phyloP scores from a whole-genome alignment of 1,140 invertebrate genomes.

The Anthonomus grandis region DNA sequence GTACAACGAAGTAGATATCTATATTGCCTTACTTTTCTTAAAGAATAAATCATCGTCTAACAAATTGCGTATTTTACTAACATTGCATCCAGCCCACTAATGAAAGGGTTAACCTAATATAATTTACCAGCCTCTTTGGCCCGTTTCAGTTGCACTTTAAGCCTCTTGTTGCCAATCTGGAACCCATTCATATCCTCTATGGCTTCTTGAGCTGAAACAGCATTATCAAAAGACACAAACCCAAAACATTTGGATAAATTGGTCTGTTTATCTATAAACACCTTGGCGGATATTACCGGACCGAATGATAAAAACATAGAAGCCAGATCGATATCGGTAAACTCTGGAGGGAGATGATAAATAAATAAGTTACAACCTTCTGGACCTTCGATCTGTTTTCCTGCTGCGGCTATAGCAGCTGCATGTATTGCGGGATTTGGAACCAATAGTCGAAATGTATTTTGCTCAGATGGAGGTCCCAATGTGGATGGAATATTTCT shows the following conservation, averaged over 20 bases:
- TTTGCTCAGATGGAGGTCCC: conserved; percentile 48
- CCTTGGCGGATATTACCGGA: conserved; percentile 96
- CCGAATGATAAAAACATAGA: conserved; percentile 95
- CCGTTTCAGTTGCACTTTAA: conserved; percentile 97
- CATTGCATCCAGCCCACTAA: too few species aligned
- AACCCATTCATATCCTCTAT: conserved; percentile 98
- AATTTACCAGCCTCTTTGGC: conserved; percentile 87
- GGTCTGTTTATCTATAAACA: conserved; percentile 99
- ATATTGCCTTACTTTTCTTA: too few species aligned
- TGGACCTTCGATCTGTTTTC: conserved; percentile 89
- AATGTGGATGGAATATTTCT: conserved; percentile 32
- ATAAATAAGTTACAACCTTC: conserved; percentile 98
- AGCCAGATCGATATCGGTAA: conserved; percentile 90
- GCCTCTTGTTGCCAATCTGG: conserved; percentile 94
- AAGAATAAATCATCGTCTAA: too few species aligned
- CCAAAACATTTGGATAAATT: conserved; percentile 99
- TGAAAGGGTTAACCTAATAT: too few species aligned
- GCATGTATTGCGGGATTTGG: conserved; percentile 60
- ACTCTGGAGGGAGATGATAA: conserved; percentile 97
- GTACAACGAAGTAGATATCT: too few species aligned
- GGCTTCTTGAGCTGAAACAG: conserved; percentile 87
- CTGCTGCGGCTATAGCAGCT: conserved; percentile 63
- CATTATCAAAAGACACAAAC: conserved; percentile 96
- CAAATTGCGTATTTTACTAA: too few species aligned
- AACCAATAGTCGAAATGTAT: conserved; percentile 54